Base-by-base conservation (phyloP, 2,888 invertebrate genomes). In the Lepidonotus clava region DNA sequence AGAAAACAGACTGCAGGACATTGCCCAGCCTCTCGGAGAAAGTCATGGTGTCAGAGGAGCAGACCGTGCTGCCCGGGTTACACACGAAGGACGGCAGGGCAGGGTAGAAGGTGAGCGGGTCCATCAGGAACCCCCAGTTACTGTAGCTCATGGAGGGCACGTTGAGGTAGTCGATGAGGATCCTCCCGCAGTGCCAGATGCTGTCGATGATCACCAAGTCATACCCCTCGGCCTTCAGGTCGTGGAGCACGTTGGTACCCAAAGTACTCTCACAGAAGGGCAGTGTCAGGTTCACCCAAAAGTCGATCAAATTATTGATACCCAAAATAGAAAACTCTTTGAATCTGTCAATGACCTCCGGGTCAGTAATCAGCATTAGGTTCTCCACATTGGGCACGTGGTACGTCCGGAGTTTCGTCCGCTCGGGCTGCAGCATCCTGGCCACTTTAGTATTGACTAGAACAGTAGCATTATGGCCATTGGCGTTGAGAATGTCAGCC, bases 141-240 rank as follows among this genome's bases (percentile, higher is more conserved):
- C 34, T 41, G 46, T 83, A 83, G 4, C 24, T n/a, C 53, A 83
- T 83, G 14, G 83, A 21, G 1, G 83, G 46, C 18, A 21, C 51
- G 32, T 83, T 24, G 21, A 83, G 51, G 28, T 83, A 51, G 1
- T 41, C 83, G 8, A 83, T 46, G 24, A 83, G 28, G 24, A 46
- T 28, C 4, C 46, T 18, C 1, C 83, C 53, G 32, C 83, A 83
- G 21, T 51, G 32, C 34, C 38, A 83, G 14, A 51, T 41, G 28
- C 18, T 83, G 51, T 83, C 83, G n/a, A 40, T 41, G 11, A 83
- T 51, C 6, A 83, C 53, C n/a, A 83, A n/a, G 51, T 83, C 83
- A 51, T 83, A 83, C n/a, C 5, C 8, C 40, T 83, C 83, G 21
- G 46, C 53, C 28, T 83, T 41, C 51, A 83, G 34, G 2, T 51